Conservation (phyloP, 2,888 invertebrate genomes). For the Toxonevra muliebris region DNA sequence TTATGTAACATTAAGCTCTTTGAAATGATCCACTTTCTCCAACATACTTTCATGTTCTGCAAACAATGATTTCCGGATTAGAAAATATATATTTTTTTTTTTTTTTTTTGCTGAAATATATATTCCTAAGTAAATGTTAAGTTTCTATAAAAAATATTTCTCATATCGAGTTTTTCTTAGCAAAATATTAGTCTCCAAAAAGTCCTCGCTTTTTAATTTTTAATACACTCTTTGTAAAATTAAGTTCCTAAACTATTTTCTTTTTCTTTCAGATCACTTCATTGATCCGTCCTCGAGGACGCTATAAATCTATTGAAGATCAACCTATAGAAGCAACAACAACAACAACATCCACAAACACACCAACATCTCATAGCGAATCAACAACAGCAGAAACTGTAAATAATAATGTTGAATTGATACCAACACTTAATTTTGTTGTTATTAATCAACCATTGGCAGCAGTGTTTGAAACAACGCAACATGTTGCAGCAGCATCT, state of each 20-base stretch:
- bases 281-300: conserved; percentile 58
- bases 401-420: conserved; percentile 50
- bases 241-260: conserved; percentile 4
- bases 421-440: conserved; percentile 59
- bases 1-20: too few relatives aligned
- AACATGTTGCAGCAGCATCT: conserved; percentile 37
- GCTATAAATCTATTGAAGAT: conserved; percentile 45
- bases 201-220: too few relatives aligned
- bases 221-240: too few relatives aligned
- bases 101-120: too few relatives aligned
- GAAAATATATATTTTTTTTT: too few relatives aligned
- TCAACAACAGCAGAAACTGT: conserved; percentile 33
- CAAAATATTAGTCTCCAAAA: too few relatives aligned
- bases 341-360: conserved; percentile 9
- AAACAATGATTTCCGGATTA: too few relatives aligned
- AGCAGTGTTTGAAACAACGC: conserved; percentile 22
- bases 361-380: conserved; percentile 27
- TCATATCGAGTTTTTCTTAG: too few relatives aligned
- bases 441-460: conserved; percentile 39
- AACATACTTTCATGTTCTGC: too few relatives aligned
- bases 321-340: conserved; percentile 20
- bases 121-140: too few relatives aligned
- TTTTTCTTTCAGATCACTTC: conserved; percentile 55
- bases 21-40: too few relatives aligned
- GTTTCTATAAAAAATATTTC: too few relatives aligned